Evolutionary conservation across 2,888 invertebrate species (phyloP).

Genomic region (Rhagophthalmus giganteus): DNA sequence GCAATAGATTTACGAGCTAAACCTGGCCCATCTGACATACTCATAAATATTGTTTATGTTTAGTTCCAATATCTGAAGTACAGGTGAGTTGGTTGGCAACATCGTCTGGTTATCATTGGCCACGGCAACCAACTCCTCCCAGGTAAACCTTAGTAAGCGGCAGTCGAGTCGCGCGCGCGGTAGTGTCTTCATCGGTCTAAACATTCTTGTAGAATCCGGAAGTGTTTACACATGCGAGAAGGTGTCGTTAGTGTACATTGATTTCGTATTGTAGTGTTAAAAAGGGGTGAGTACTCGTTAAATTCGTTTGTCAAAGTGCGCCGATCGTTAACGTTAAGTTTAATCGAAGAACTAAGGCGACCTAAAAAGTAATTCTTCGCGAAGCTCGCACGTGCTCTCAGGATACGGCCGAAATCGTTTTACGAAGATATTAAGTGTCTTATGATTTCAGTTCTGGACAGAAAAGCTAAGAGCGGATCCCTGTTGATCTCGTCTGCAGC

Average conservation of each 20-base stretch:
- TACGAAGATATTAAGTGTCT: no score
- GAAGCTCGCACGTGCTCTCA: slow-evolving; percentile 15
- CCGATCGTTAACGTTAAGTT: no score
- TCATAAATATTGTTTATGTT: slow-evolving; percentile 58
- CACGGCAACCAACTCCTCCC: slow-evolving; percentile 50
- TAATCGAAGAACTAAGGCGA: no score
- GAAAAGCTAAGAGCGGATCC: slow-evolving; percentile 44
- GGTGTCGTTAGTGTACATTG: slow-evolving; percentile 11
- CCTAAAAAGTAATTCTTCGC: slow-evolving; percentile 9
- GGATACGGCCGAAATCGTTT: no score
- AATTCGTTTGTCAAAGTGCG: no score
- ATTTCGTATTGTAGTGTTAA: slow-evolving; percentile 6
- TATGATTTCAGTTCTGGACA: slow-evolving; percentile 43
- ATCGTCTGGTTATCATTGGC: slow-evolving; percentile 50
- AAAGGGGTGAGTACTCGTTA: slow-evolving; percentile 3
- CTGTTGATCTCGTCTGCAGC: slow-evolving; percentile 41
- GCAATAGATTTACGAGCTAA: slow-evolving; percentile 55
- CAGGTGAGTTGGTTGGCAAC: slow-evolving; percentile 52
- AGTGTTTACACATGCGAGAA: slow-evolving; percentile 25
- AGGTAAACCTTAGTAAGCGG: slow-evolving; percentile 41
- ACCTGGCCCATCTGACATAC: slow-evolving; percentile 55
- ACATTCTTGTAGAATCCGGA: slow-evolving; percentile 29
- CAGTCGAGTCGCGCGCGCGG: slow-evolving; percentile 52
- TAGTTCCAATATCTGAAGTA: slow-evolving; percentile 46
- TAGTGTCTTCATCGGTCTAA: slow-evolving; percentile 21